A percentile compares a stretch with the other conserved stretches of the same genome.
Conservation (phyloP, 2,888 invertebrate genomes). For the Eupithecia pulchellata region DNA sequence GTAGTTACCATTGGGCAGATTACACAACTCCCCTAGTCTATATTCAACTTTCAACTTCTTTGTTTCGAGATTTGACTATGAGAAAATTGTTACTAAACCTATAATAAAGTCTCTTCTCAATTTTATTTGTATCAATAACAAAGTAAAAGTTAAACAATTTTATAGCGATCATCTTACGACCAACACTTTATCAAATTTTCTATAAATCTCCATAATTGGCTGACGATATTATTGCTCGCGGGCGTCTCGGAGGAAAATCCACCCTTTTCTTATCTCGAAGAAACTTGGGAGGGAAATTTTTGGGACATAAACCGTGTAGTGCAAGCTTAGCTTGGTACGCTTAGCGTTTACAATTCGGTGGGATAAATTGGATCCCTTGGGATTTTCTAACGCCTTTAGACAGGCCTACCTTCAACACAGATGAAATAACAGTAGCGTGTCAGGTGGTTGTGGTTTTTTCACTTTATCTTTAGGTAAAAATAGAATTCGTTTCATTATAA, state of each 20-base stretch:
- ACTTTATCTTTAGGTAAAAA: neutral
- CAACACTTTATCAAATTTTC: conserved; percentile 34
- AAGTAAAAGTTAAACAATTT: conserved; percentile 9
- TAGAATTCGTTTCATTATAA: neutral
- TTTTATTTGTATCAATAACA: neutral
- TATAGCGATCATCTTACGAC: conserved; percentile 12
- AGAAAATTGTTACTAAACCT: neutral
- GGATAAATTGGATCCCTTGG: conserved; percentile 77
- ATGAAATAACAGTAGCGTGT: conserved; percentile 9
- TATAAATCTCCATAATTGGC: conserved; percentile 47
- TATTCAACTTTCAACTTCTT: neutral
- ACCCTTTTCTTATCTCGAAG: conserved; percentile 60
- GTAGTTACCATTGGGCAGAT: neutral
- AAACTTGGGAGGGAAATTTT: conserved; percentile 62
- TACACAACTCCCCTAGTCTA: neutral
- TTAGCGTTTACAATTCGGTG: conserved; percentile 67
- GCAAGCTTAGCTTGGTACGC: conserved; percentile 63
- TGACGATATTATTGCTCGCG: conserved; percentile 51
- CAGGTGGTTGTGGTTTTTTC: neutral
- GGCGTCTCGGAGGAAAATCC: conserved; percentile 53
- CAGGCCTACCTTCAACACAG: conserved; percentile 53
- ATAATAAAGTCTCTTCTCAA: neutral
- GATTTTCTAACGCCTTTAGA: conserved; percentile 72
- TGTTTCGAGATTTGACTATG: neutral
- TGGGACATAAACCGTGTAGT: conserved; percentile 66